A percentile compares a stretch with the other conserved stretches of the same genome.
These are phyloP conservation scores for Thereva nobilitata DNA, from an alignment of 2,888 invertebrate species.

Conservation along the genomic window DNA sequence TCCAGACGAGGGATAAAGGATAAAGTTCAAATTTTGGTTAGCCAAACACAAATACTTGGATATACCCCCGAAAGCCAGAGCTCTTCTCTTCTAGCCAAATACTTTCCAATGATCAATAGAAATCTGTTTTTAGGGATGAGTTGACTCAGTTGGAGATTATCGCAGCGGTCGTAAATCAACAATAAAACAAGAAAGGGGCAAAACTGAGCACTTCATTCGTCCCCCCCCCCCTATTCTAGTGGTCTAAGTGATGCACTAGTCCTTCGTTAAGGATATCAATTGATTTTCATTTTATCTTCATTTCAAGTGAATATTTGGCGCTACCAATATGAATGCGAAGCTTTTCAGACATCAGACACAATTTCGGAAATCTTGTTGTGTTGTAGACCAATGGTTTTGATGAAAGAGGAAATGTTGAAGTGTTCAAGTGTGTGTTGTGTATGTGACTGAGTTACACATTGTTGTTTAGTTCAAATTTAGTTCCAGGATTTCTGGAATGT, in stretches of 20 bases:
- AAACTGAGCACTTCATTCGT: not conserved
- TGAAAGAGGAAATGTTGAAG: too few relatives aligned
- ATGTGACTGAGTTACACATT: too few relatives aligned
- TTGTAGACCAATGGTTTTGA: too few relatives aligned
- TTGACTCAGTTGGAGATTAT: constrained; percentile 16
- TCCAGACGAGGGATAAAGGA: constrained; percentile 12
- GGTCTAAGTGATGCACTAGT: constrained; percentile 16
- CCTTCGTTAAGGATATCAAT: constrained; percentile 16
- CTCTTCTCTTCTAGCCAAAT: not conserved
- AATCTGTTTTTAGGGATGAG: constrained; percentile 22
- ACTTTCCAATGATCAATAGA: constrained; percentile 14
- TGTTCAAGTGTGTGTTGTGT: too few relatives aligned
- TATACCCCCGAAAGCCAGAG: too few relatives aligned
- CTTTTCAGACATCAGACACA: too few relatives aligned
- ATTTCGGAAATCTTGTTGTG: too few relatives aligned
- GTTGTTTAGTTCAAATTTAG: too few relatives aligned
- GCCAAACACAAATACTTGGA: constrained; percentile 2
- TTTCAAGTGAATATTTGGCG: too few relatives aligned
- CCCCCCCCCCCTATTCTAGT: constrained; percentile 1
- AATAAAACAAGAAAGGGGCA: constrained; percentile 9
- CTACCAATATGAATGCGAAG: too few relatives aligned
- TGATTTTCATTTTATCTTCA: constrained; percentile 24
- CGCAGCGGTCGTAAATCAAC: constrained; percentile 22
- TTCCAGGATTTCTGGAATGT: too few relatives aligned
- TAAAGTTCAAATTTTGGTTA: constrained; percentile 23